Percentiles rank a stretch among this genome's conserved stretches.
Conservation (phyloP, 2,113 vertebrate genomes). For the Clarias batrachus region DNA sequence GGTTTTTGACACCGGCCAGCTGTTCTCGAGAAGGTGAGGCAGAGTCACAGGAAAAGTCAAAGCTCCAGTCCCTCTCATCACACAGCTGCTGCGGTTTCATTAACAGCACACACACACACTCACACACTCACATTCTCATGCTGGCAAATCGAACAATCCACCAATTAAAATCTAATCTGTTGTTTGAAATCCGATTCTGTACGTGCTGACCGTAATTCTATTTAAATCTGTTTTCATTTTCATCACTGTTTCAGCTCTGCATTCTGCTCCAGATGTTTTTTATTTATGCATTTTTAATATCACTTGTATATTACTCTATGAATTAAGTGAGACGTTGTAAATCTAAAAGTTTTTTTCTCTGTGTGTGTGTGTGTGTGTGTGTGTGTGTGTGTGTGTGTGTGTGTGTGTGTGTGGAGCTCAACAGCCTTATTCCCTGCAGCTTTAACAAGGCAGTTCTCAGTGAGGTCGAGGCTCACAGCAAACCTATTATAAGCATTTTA, state of each 20-base stretch:
- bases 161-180: constrained; percentile 34
- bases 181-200: constrained; percentile 3
- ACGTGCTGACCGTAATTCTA: background rate
- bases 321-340: background rate
- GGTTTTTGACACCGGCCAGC: constrained; percentile 51
- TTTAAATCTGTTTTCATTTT: background rate
- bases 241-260: background rate
- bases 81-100: constrained; percentile 40
- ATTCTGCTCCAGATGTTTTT: background rate
- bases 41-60: constrained; percentile 36
- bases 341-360: background rate
- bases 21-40: constrained; percentile 46
- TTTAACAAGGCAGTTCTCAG: constrained; percentile 27
- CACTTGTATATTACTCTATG: background rate
- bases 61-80: constrained; percentile 27
- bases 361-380: constrained; percentile 28
- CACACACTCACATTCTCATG: background rate
- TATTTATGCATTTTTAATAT: constrained; percentile 11
- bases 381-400: constrained; percentile 14
- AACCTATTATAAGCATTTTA: constrained; percentile 67
- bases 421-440: background rate
- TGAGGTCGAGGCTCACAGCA: constrained; percentile 59
- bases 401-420: constrained; percentile 31
- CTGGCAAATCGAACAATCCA: constrained; percentile 12
- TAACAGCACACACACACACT: constrained; percentile 41